Evolutionary conservation across 2,888 invertebrate genomes (phyloP).

Genomic region (Agrotis clavis): DNA sequence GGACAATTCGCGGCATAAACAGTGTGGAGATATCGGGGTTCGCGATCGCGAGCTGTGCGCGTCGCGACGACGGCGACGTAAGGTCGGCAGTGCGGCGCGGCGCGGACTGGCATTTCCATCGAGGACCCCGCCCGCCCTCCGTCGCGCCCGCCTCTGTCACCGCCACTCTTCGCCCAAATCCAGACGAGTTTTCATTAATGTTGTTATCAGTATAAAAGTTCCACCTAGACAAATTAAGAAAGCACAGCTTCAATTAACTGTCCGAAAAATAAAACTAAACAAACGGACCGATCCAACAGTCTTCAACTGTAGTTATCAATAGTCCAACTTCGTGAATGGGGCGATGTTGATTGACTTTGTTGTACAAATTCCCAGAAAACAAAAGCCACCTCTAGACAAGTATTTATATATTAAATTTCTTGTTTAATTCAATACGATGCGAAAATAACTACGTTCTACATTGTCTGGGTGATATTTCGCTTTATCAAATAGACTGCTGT

Average conservation of each 20-base stretch:
- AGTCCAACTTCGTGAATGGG: conserved; percentile 70
- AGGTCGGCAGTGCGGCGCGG: conserved; percentile 78
- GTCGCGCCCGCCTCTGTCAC: conserved; percentile 81
- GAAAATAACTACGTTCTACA: conserved; percentile 21
- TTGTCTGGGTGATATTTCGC: background rate
- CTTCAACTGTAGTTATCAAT: conserved; percentile 71
- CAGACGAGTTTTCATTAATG: conserved; percentile 90
- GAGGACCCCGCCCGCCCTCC: conserved; percentile 80
- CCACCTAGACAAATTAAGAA: conserved; percentile 85
- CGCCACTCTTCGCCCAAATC: conserved; percentile 87
- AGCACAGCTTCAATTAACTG: conserved; percentile 88
- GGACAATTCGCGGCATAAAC: conserved; percentile 67
- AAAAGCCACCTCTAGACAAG: conserved; percentile 39
- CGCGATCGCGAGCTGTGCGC: conserved; percentile 74
- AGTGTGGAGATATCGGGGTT: conserved; percentile 67
- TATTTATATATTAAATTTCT: conserved; percentile 29
- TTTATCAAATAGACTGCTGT: background rate
- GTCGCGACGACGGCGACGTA: conserved; percentile 74
- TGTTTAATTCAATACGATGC: conserved; percentile 21
- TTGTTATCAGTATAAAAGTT: conserved; percentile 90
- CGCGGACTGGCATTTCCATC: conserved; percentile 82
- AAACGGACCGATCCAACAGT: conserved; percentile 76
- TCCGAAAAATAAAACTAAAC: conserved; percentile 84
- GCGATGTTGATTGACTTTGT: conserved; percentile 73
- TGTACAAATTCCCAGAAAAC: conserved; percentile 56